phyloP scores from a whole-genome alignment of 2,797 vertebrate species.

The Mormyrus hasselquistii region DNA sequence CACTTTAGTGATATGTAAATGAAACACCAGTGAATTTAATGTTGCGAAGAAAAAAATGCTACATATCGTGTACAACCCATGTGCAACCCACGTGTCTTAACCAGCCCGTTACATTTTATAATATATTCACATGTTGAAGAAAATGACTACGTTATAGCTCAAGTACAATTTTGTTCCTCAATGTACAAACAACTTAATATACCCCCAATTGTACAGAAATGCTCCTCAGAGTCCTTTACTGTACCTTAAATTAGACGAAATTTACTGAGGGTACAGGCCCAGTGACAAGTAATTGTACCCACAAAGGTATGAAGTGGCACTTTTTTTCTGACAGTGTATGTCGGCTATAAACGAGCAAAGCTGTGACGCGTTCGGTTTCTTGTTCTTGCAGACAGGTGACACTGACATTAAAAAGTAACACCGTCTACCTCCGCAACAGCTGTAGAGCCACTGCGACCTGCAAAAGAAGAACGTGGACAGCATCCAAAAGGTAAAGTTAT shows the following conservation, averaged over 20 bases:
- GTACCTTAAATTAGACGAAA: not conserved
- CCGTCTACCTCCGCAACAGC: constrained; percentile 40
- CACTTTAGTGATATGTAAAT: not conserved
- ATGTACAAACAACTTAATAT: not conserved
- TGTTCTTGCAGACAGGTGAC: constrained; percentile 49
- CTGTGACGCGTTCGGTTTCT: not conserved
- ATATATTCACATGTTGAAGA: not conserved
- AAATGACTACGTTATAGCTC: not conserved
- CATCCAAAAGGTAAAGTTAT: constrained; percentile 55
- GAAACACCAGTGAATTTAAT: not conserved
- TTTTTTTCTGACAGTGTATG: not conserved
- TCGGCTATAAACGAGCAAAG: not conserved
- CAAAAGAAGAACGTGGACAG: constrained; percentile 48
- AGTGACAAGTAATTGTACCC: not conserved
- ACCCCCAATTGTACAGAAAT: not conserved
- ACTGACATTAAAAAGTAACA: constrained; percentile 63
- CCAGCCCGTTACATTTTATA: not conserved
- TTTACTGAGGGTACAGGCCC: not conserved
- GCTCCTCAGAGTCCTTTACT: not conserved
- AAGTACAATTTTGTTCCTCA: not conserved
- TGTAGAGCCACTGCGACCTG: constrained; percentile 36
- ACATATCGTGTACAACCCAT: not conserved
- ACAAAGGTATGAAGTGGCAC: not conserved
- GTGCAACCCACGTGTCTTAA: not conserved
- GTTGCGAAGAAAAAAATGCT: not conserved